Evolutionary conservation across 2,113 vertebrate species (phyloP).

Genomic region (Psittacula cyanocephala): DNA sequence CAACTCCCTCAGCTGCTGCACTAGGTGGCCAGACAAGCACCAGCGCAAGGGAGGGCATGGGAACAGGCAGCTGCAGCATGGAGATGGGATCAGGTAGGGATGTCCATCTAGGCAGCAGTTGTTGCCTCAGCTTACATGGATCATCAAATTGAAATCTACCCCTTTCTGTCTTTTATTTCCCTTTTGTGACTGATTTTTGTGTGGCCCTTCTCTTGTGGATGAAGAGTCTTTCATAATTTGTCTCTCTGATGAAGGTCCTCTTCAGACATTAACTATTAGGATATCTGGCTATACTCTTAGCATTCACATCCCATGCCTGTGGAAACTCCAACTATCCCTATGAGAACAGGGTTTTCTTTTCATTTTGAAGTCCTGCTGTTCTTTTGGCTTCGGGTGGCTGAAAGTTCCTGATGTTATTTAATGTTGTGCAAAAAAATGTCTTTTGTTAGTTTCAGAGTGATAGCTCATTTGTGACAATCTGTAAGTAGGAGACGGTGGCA

Average conservation of each 20-base stretch:
- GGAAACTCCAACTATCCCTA: not conserved
- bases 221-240: not conserved
- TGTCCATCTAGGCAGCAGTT: not conserved
- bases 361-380: not conserved
- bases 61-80: not conserved
- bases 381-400: not conserved
- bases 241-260: not conserved
- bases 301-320: not conserved
- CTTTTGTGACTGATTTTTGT: not conserved
- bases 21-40: not conserved
- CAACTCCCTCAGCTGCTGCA: not conserved
- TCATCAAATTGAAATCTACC: not conserved
- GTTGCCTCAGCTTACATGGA: fast-evolving
- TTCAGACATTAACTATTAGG: not conserved
- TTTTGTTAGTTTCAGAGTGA: not conserved
- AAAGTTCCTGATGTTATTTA: not conserved
- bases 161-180: not conserved
- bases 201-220: not conserved
- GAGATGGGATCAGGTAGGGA: not conserved
- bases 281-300: not conserved
- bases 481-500: not conserved
- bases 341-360: not conserved
- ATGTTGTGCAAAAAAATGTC: not conserved
- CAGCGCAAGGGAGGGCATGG: not conserved
- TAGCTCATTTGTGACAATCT: not conserved